Base-by-base conservation (phyloP, 2,888 invertebrate species). In the Periphyllus acericola region DNA sequence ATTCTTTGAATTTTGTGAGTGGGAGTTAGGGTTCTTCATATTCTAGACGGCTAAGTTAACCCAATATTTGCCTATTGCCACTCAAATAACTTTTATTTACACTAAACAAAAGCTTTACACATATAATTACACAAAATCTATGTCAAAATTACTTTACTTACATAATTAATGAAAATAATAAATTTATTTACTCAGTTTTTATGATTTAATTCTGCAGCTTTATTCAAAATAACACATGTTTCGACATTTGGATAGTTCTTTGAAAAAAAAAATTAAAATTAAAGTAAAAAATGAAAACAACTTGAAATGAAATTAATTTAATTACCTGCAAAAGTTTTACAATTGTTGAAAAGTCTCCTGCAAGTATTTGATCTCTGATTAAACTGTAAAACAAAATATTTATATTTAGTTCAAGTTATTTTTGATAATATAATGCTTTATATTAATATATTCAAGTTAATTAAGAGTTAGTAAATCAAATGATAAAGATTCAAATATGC, bases 281-380 rank as follows among this genome's bases (percentile, higher is more conserved):
- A 72, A 34, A 9, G 25, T 46, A 19, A 46, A 76, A 55, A 76
- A 55, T 82, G 60, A 36, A 0, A 40, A 68, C 25, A 80, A n/a
- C 21, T 74, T 25, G 52, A 89, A 40, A 71, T 19, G 74, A 60
- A 75, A 3, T 68, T 0, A 78, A n/a, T 74, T 36, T 19, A 75
- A 85, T 90, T 91, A 94, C 94, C 93, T 99, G 99, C 52, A 99
- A 93, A 21, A 99, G 93, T 92, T 99, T 98, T 82, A 99, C 96
- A 92, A 98, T 98, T 52, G 95, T 94, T 83, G 98, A 96, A 92
- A 99, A 99, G 92, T 99, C 99, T 84, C 96, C 96, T 87, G 92
- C 93, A 87, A 99, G 92, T 89, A 99, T 93, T 90, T 96, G 94
- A 82, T 97, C 95, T 91, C 96, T 94, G 90, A 98, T 93, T 90